Evolutionary conservation across 2,797 vertebrate species (phyloP).

Genomic region (Oreochromis grahami): DNA sequence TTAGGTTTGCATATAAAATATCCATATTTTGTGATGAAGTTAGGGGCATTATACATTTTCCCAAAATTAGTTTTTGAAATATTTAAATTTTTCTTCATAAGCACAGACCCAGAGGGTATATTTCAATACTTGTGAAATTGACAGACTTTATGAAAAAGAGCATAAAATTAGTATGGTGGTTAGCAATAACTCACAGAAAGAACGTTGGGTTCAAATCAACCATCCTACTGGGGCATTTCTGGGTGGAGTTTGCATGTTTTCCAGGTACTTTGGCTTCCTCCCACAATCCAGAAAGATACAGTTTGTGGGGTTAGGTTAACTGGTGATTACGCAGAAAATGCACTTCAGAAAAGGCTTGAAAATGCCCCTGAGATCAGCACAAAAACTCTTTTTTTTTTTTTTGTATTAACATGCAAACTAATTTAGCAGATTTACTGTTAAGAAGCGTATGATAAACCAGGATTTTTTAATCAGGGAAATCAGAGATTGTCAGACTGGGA

Average conservation of each 20-base stretch:
- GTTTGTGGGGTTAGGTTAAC: neutral
- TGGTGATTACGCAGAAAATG: neutral
- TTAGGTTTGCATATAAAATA: neutral
- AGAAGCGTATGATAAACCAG: neutral
- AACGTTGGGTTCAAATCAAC: neutral
- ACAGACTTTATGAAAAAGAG: neutral
- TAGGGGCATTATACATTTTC: neutral
- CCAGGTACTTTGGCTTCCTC: neutral
- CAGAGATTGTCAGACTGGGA: neutral
- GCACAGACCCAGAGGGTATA: neutral
- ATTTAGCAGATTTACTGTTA: neutral
- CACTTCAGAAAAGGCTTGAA: neutral
- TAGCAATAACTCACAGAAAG: neutral
- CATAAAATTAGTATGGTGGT: neutral
- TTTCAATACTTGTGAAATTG: neutral
- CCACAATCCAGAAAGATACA: neutral
- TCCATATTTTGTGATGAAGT: neutral
- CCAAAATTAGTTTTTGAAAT: rapidly evolving
- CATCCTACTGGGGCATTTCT: neutral
- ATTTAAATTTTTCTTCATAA: neutral
- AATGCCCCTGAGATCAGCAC: neutral
- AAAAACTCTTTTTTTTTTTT: neutral
- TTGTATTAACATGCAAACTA: neutral
- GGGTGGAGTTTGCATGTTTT: neutral
- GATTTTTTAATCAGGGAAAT: neutral